Evolutionary conservation across 2,888 invertebrate genomes (phyloP).

Genomic region (Therioaphis trifolii): DNA sequence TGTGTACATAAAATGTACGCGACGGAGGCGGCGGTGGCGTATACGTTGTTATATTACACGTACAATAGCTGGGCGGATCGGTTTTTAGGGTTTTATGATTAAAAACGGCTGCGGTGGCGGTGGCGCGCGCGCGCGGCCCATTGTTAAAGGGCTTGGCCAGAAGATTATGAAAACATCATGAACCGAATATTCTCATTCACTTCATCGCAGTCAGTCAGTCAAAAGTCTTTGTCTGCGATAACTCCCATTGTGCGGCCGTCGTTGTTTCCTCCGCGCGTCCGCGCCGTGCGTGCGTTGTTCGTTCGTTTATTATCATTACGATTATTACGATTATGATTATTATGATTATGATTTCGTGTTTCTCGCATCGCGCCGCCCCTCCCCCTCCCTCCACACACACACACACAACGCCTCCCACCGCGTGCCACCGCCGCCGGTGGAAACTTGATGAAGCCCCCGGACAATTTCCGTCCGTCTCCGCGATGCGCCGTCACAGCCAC

Average conservation of each 20-base stretch:
- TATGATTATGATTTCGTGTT: slow-evolving; percentile 58
- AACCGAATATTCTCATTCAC: slow-evolving; percentile 61
- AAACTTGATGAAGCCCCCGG: slow-evolving; percentile 48
- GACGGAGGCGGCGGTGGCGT: slow-evolving; percentile 7
- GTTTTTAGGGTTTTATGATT: slow-evolving; percentile 63
- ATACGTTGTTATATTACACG: slow-evolving; percentile 50
- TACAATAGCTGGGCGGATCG: slow-evolving; percentile 59
- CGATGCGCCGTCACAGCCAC: background rate
- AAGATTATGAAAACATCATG: slow-evolving; percentile 63
- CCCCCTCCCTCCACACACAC: too few species aligned
- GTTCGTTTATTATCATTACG: slow-evolving; percentile 55
- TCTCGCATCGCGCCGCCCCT: too few species aligned
- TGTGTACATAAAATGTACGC: background rate
- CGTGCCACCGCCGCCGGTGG: background rate
- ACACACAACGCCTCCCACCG: too few species aligned
- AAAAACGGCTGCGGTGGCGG: slow-evolving; percentile 57
- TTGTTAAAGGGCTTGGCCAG: slow-evolving; percentile 61
- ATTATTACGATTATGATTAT: slow-evolving; percentile 53
- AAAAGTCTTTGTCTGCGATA: slow-evolving; percentile 62
- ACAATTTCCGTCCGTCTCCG: slow-evolving; percentile 33
- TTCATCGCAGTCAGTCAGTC: slow-evolving; percentile 58
- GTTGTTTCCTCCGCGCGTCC: slow-evolving; percentile 30
- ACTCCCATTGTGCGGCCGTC: slow-evolving; percentile 28
- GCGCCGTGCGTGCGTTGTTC: slow-evolving; percentile 23
- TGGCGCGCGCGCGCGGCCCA: slow-evolving; percentile 49